Evolutionary conservation across 2,797 vertebrate genomes (phyloP).

Genomic region (Artibeus lituratus): DNA sequence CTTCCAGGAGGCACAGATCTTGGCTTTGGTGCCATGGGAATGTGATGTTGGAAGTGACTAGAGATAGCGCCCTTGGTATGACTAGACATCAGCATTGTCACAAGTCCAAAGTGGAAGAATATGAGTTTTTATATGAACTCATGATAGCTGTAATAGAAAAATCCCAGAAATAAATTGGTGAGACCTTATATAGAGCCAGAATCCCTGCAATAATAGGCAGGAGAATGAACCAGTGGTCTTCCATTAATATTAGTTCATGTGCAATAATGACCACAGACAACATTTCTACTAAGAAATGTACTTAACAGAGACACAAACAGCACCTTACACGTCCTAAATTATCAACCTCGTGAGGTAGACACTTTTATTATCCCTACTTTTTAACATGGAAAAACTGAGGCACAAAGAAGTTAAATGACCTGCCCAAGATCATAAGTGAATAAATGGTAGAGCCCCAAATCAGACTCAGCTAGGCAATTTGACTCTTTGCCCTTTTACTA

Average conservation of each 20-base stretch:
- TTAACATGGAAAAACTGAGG: neutral
- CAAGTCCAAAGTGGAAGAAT: neutral
- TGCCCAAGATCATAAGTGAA: neutral
- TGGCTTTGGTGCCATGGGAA: neutral
- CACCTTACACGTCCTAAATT: neutral
- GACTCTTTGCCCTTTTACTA: neutral
- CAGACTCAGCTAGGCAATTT: neutral
- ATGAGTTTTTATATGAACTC: neutral
- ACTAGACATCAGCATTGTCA: neutral
- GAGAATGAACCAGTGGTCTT: neutral
- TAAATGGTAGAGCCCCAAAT: neutral
- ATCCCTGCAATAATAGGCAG: neutral
- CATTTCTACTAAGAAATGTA: neutral
- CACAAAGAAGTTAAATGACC: neutral
- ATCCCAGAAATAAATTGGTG: neutral
- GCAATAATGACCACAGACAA: neutral
- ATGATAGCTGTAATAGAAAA: neutral
- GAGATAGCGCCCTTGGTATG: neutral
- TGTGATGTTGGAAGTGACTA: neutral
- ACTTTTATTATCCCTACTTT: neutral
- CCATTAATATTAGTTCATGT: neutral
- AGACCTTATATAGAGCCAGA: neutral
- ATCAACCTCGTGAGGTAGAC: neutral
- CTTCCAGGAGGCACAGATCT: neutral
- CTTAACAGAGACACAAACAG: neutral